Conservation (phyloP, 2,888 invertebrate genomes). For the Epistrophe grossulariae region DNA sequence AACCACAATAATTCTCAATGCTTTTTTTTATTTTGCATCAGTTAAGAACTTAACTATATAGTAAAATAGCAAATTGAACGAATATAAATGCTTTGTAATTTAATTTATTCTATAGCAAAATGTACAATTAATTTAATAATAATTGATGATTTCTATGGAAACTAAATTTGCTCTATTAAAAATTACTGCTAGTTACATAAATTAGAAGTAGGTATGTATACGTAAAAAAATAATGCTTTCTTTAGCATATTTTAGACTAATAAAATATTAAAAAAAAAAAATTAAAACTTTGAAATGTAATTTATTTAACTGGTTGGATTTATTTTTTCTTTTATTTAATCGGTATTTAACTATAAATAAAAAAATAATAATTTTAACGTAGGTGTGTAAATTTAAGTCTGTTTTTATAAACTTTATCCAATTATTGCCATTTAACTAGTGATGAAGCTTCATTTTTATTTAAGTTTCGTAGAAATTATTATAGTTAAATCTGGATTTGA, state of each 20-base stretch:
- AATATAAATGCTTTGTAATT: conserved; percentile 22
- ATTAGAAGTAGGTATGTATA: neutral
- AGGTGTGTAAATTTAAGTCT: conserved; percentile 21
- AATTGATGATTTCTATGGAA: conserved; percentile 1
- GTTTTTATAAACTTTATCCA: neutral
- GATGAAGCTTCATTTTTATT: conserved; percentile 30
- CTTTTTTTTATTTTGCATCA: conserved; percentile 6
- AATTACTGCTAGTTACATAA: neutral
- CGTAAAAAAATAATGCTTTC: conserved; percentile 3
- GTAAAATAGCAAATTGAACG: neutral
- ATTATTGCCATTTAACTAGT: conserved; percentile 7
- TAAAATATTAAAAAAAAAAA: neutral
- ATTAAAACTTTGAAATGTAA: conserved; percentile 3
- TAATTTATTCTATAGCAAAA: neutral
- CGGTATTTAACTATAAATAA: neutral
- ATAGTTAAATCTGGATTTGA: conserved; percentile 24
- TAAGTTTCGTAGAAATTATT: conserved; percentile 15
- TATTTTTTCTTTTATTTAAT: neutral
- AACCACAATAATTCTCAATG: neutral
- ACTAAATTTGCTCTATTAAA: neutral
- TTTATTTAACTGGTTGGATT: neutral
- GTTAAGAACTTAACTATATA: neutral
- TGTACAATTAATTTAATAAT: neutral
- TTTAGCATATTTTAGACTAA: neutral
- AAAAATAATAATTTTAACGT: neutral